These are phyloP conservation scores for Leptocoma aspasia DNA, from an alignment of 2,113 vertebrate species.

Conservation along the genomic window DNA sequence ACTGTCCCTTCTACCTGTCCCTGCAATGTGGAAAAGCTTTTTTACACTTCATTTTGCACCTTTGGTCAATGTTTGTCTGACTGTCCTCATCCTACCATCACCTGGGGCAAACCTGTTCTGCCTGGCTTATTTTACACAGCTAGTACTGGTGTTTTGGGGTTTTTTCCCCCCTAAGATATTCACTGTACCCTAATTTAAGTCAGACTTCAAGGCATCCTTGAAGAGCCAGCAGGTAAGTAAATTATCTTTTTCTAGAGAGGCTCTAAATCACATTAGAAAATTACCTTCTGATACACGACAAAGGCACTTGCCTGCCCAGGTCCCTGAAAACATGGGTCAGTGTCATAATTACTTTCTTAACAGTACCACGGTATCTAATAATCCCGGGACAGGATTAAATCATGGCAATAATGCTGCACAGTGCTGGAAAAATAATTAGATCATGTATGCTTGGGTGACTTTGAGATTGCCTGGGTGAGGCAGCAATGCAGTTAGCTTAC, in stretches of 20 bases:
- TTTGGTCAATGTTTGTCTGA: neutral
- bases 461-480: neutral
- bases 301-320: neutral
- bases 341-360: neutral
- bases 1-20: neutral
- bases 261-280: neutral
- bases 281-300: neutral
- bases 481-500: neutral
- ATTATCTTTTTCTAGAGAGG: slow-evolving; percentile 3
- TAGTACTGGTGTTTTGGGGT: neutral
- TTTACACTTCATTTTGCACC: neutral
- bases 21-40: neutral
- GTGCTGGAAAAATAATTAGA: neutral
- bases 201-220: neutral
- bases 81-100: neutral
- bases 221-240: neutral
- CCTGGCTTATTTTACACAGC: neutral
- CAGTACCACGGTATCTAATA: neutral
- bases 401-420: neutral
- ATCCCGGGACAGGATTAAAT: slow-evolving; percentile 24
- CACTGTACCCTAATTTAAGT: neutral
- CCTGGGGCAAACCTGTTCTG: neutral
- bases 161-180: neutral
- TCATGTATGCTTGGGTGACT: neutral
- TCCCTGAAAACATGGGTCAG: neutral